Base-by-base conservation (phyloP, 35 echinoderm and acorn worm genomes). In the Heliocidaris erythrogramma region DNA sequence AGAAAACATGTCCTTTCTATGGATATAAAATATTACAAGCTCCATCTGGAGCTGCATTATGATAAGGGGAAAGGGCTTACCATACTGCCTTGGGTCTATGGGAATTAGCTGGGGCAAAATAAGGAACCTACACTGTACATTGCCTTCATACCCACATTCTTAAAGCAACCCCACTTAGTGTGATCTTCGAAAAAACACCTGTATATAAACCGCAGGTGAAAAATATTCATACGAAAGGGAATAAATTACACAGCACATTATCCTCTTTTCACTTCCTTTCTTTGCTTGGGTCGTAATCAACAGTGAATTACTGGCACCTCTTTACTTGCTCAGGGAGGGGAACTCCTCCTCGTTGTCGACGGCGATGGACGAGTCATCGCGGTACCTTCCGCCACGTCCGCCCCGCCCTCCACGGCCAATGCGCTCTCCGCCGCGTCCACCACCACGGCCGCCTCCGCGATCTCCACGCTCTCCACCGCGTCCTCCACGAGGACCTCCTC, bases 301-400 rank as follows among this genome's bases (percentile, higher is more conserved):
- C 47, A 3, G 18, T 48, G 87, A n/a, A 32, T 42, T 2, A 14
- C 31, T 53, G 11, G 30, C 49, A 59, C 30, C 30, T 49, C 48
- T 32, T 94, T 94, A 71, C 93, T 95, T 93, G 32, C 95, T 89
- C 30, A 97, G 94, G 56, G 97, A 96, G 30, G 97, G 98, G 95
- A 99, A 99, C 30, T 99, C 96, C 47, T 97, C 94, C 85, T 99
- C 96, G 53, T 97, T 96, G 85, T 86, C 96, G 7, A 99, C 69
- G 35, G 93, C 84, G 30, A 95, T 95, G 29, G 96, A 92, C 86
- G 95, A 86, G 17, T 94, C 96, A 30, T 96, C 95, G 49, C 85
- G 65, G n/a, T 61, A 59, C 16, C 93, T 59, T 2, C 92, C 78
- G 27, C 85, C 91, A 47, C 97, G 48, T 13, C 94, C 86, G 8